A percentile compares a stretch with the other conserved stretches of the same genome.
phyloP scores from a whole-genome alignment of 1,140 invertebrate species.

The Elymnias hypermnestra region DNA sequence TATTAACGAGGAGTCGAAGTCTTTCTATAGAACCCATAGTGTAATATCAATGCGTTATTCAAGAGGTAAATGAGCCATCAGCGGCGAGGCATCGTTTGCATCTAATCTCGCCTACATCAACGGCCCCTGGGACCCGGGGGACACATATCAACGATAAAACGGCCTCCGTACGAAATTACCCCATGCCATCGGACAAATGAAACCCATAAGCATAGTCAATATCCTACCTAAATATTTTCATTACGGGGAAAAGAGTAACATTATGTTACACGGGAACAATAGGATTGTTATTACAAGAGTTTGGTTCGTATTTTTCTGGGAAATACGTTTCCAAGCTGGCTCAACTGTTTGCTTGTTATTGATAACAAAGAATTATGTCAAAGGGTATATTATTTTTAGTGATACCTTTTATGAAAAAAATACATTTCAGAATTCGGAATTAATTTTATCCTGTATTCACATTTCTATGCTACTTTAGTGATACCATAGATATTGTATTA shows the following conservation, averaged over 20 bases:
- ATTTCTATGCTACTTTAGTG: too few species aligned
- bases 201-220: slow-evolving; percentile 15
- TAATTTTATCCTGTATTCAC: too few species aligned
- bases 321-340: too few species aligned
- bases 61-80: slow-evolving; percentile 68
- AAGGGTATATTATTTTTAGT: too few species aligned
- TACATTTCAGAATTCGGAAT: too few species aligned
- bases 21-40: not conserved
- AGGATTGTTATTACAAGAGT: slow-evolving; percentile 2
- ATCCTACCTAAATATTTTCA: slow-evolving; percentile 12
- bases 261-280: slow-evolving; percentile 2
- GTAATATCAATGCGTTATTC: slow-evolving; percentile 58
- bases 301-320: slow-evolving; percentile 1
- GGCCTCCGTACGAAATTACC: slow-evolving; percentile 21
- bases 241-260: not conserved
- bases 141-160: slow-evolving; percentile 20
- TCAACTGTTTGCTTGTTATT: too few species aligned
- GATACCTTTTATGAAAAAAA: too few species aligned
- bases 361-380: too few species aligned
- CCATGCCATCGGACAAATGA: slow-evolving; percentile 17
- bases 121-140: slow-evolving; percentile 29
- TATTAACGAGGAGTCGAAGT: not conserved
- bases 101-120: slow-evolving; percentile 57
- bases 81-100: slow-evolving; percentile 59
- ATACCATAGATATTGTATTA: too few species aligned